phyloP scores from a whole-genome alignment of 2,888 invertebrate species.

The Tenthredo amoena region DNA sequence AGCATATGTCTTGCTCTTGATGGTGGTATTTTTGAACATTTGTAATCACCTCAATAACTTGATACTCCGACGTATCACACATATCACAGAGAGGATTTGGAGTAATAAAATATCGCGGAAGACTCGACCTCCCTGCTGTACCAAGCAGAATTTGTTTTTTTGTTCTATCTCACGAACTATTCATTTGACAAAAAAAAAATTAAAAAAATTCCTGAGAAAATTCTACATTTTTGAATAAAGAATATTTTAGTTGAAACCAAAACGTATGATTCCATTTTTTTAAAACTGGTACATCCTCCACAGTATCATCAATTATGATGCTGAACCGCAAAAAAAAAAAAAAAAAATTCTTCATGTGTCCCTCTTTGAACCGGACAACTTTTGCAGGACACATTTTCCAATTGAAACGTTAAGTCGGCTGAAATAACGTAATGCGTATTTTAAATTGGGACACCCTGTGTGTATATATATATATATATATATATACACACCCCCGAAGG shows the following conservation, averaged over 20 bases:
- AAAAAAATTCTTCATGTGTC: constrained; percentile 2
- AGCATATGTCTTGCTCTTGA: constrained; percentile 18
- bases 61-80: too few species aligned
- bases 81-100: too few species aligned
- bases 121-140: too few species aligned
- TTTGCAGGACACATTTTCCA: background rate
- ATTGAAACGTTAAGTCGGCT: constrained; percentile 6
- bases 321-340: background rate
- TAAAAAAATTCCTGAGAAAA: background rate
- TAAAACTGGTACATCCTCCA: constrained; percentile 27
- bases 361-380: too few species aligned
- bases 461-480: too few species aligned
- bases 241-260: constrained; percentile 26
- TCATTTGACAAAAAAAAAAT: background rate
- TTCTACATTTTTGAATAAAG: constrained; percentile 23
- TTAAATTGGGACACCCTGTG: constrained; percentile 25
- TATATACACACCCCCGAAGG: background rate
- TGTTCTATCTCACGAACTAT: background rate
- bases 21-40: too few species aligned
- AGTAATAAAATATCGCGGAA: too few species aligned
- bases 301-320: constrained; percentile 32
- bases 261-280: constrained; percentile 34
- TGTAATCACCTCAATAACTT: too few species aligned
- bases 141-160: too few species aligned
- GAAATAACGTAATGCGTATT: constrained; percentile 13